Evolutionary conservation across 2,797 vertebrate species (phyloP).

Genomic region (Danio tinwini): DNA sequence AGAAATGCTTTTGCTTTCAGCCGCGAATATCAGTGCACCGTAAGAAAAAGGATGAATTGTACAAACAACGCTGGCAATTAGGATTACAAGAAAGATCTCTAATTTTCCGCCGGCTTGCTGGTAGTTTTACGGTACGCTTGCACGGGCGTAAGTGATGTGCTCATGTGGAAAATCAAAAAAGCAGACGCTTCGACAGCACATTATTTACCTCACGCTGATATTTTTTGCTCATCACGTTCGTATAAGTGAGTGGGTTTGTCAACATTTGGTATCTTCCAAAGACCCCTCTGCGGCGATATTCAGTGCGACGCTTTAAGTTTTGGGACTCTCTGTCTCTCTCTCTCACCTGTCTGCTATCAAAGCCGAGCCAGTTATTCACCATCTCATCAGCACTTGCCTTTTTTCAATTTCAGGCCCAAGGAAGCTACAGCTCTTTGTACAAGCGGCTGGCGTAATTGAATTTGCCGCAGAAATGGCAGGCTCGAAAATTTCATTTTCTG

Average conservation of each 20-base stretch:
- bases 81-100: constrained; percentile 70
- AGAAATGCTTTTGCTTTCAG: constrained; percentile 70
- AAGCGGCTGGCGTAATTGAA: constrained; percentile 98
- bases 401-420: constrained; percentile 97
- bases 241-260: constrained; percentile 39
- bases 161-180: constrained; percentile 52
- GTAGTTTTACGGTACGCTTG: constrained; percentile 34
- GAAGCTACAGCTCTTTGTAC: constrained; percentile 96
- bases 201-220: constrained; percentile 40
- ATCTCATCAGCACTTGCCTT: constrained; percentile 94
- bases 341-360: constrained; percentile 79
- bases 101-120: constrained; percentile 69
- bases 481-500: constrained; percentile 99
- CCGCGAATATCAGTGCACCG: constrained; percentile 60
- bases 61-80: constrained; percentile 66
- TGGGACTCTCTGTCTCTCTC: constrained; percentile 53
- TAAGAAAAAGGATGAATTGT: constrained; percentile 67
- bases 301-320: constrained; percentile 39
- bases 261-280: constrained; percentile 28
- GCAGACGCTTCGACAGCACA: constrained; percentile 28
- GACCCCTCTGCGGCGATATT: constrained; percentile 36
- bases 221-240: background rate
- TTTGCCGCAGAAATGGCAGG: constrained; percentile 98
- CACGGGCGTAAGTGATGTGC: constrained; percentile 44
- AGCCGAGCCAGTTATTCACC: constrained; percentile 89